Evolutionary conservation across 2,113 vertebrate genomes (phyloP).

Genomic region (Microcebus tavaratra): DNA sequence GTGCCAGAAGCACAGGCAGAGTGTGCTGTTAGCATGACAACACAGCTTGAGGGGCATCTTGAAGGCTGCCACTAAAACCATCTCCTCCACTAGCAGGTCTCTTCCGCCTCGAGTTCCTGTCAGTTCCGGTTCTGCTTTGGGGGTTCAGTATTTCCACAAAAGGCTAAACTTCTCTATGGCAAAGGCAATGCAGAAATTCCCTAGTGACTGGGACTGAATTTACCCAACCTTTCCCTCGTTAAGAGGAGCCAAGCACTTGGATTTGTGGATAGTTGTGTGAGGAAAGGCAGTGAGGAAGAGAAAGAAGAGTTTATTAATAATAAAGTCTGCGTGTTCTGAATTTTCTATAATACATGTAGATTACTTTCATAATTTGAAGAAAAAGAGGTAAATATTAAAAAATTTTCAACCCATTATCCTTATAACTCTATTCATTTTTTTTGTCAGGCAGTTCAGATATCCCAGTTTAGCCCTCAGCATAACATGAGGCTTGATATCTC

Average conservation of each 20-base stretch:
- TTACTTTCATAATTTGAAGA: not conserved
- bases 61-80: no score
- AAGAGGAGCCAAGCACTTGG: not conserved
- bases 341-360: not conserved
- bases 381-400: not conserved
- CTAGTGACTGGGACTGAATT: not conserved
- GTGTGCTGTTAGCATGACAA: accelerated
- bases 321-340: not conserved
- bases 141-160: not conserved
- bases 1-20: not conserved
- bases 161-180: not conserved
- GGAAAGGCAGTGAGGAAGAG: not conserved
- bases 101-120: not conserved
- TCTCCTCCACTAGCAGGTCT: not conserved
- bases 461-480: not conserved
- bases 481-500: not conserved
- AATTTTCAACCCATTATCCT: not conserved
- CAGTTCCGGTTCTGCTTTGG: not conserved
- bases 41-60: not conserved
- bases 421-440: not conserved
- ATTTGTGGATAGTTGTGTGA: not conserved
- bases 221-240: not conserved
- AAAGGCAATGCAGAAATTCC: not conserved
- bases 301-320: not conserved
- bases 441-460: not conserved